A percentile compares a stretch with the other conserved stretches of the same genome.
These are phyloP conservation scores for Latrodectus geometricus DNA, from an alignment of 1,140 invertebrate genomes.

Conservation along the genomic window DNA sequence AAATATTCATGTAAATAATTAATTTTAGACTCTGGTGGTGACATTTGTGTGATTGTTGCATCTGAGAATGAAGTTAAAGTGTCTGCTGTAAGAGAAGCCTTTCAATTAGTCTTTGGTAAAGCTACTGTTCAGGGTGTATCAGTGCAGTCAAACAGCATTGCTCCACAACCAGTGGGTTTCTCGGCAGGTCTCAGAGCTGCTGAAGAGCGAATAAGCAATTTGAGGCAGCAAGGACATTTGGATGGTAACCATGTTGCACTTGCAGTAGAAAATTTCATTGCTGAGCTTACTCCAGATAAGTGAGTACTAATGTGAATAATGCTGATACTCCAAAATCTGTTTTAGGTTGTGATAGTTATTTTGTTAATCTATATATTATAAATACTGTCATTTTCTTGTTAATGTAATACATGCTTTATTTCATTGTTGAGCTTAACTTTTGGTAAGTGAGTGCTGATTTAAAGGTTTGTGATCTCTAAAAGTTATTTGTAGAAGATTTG, in stretches of 20 bases:
- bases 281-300: conserved; percentile 81
- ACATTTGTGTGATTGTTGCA: conserved; percentile 80
- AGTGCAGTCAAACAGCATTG: conserved; percentile 66
- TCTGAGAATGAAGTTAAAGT: conserved; percentile 84
- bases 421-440: too few species aligned
- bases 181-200: conserved; percentile 79
- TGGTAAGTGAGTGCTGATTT: too few species aligned
- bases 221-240: conserved; percentile 72
- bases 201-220: conserved; percentile 75
- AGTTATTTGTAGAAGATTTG: too few species aligned
- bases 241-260: conserved; percentile 76
- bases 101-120: conserved; percentile 83
- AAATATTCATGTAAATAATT: not conserved
- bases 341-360: too few species aligned
- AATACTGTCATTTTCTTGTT: too few species aligned
- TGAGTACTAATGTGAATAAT: conserved; percentile 69
- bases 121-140: conserved; percentile 75
- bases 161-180: conserved; percentile 82
- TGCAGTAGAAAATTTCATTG: conserved; percentile 82
- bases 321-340: not conserved
- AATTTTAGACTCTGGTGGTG: conserved; percentile 79
- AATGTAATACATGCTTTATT: too few species aligned
- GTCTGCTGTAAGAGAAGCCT: conserved; percentile 83
- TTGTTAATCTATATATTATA: too few species aligned
- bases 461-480: too few species aligned